phyloP scores from a whole-genome alignment of 2,888 invertebrate species.

The Clivina fossor region DNA sequence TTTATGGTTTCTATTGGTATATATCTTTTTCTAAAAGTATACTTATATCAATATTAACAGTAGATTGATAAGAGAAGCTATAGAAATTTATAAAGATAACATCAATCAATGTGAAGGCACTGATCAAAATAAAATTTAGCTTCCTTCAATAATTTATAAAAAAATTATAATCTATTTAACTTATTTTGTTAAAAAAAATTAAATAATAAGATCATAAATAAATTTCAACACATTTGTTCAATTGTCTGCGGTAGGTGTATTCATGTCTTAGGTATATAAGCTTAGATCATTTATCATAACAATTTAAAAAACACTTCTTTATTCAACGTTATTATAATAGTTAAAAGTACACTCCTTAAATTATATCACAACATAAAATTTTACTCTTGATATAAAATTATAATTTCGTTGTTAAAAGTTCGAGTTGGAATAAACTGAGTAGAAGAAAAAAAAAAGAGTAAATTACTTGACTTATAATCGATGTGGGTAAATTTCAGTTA shows the following conservation, averaged over 20 bases:
- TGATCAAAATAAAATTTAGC: no score
- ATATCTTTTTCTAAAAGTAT: neutral
- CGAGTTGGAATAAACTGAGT: no score
- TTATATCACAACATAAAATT: neutral
- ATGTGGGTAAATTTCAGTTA: slow-evolving; percentile 15
- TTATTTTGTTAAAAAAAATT: neutral
- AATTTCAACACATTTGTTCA: neutral
- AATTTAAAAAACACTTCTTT: neutral
- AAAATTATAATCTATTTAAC: neutral
- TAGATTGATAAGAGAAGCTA: no score
- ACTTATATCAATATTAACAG: no score
- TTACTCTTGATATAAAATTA: no score
- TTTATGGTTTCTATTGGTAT: neutral
- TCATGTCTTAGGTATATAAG: neutral
- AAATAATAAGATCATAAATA: neutral
- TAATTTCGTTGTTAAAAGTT: no score
- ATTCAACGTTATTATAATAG: neutral
- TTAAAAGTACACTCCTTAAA: neutral
- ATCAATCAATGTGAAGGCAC: no score
- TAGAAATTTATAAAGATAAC: no score
- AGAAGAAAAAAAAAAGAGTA: neutral
- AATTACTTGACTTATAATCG: slow-evolving; percentile 14
- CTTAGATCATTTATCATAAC: neutral
- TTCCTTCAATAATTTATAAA: neutral
- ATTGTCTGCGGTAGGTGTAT: slow-evolving; percentile 1